A percentile compares a stretch with the other conserved stretches of the same genome.
Evolutionary conservation across 35 echinoderm and acorn worm genomes (phyloP).

Genomic region (Anneissia japonica): DNA sequence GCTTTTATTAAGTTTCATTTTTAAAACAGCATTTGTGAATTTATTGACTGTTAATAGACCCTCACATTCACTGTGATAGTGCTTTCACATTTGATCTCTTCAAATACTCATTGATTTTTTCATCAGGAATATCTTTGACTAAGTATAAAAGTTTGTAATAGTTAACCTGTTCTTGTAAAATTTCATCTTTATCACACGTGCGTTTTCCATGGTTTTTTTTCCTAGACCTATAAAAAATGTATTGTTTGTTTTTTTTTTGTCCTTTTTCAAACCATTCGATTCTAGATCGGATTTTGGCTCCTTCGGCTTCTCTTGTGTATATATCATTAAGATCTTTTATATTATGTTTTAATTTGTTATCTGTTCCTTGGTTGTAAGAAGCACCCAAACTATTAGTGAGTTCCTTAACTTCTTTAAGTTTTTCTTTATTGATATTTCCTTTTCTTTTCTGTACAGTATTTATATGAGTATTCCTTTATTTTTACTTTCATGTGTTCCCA

Average conservation of each 20-base stretch:
- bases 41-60: too few relatives aligned
- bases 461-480: not conserved
- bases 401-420: not conserved
- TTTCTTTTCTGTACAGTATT: not conserved
- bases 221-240: not conserved
- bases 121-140: too few relatives aligned
- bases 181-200: not conserved
- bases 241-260: not conserved
- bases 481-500: not conserved
- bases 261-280: not conserved
- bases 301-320: not conserved
- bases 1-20: too few relatives aligned
- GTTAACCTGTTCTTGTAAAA: too few relatives aligned
- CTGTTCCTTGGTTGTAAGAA: not conserved
- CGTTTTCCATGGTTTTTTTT: not conserved
- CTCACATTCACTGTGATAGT: too few relatives aligned
- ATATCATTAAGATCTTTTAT: not conserved
- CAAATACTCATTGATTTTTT: too few relatives aligned
- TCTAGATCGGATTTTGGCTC: not conserved
- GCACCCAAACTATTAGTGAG: not conserved
- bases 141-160: too few relatives aligned
- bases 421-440: not conserved
- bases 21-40: too few relatives aligned
- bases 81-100: too few relatives aligned
- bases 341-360: not conserved